These are phyloP conservation scores for Lanius collurio DNA, from an alignment of 2,113 vertebrate species.

Conservation along the genomic window DNA sequence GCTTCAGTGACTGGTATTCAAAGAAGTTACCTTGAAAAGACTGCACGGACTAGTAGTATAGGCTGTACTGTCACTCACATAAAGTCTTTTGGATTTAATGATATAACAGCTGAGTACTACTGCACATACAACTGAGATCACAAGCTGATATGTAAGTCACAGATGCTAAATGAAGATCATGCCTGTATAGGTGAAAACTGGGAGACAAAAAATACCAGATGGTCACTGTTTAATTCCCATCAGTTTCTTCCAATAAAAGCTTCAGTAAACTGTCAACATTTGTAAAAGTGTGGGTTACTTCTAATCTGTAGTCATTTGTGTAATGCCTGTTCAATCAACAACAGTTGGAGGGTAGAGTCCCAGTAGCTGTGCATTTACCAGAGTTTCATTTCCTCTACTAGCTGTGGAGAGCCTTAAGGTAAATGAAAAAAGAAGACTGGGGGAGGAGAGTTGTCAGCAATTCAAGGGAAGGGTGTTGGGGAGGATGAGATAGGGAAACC, in stretches of 20 bases:
- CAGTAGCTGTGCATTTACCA: background rate
- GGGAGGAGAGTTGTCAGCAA: background rate
- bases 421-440: background rate
- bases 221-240: background rate
- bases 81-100: background rate
- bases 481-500: too few species aligned
- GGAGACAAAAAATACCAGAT: background rate
- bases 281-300: background rate
- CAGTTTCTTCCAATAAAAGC: background rate
- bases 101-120: background rate
- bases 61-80: background rate
- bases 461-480: background rate
- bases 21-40: background rate
- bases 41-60: background rate
- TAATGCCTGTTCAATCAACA: background rate
- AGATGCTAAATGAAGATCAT: background rate
- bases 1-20: background rate
- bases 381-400: background rate
- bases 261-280: background rate
- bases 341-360: background rate
- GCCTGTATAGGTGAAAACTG: background rate
- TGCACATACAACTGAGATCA: background rate
- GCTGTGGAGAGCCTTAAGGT: background rate
- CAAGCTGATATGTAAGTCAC: accelerated
- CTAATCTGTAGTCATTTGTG: background rate